Evolutionary conservation across 2,797 vertebrate genomes (phyloP).

Genomic region (Decapterus maruadsi): DNA sequence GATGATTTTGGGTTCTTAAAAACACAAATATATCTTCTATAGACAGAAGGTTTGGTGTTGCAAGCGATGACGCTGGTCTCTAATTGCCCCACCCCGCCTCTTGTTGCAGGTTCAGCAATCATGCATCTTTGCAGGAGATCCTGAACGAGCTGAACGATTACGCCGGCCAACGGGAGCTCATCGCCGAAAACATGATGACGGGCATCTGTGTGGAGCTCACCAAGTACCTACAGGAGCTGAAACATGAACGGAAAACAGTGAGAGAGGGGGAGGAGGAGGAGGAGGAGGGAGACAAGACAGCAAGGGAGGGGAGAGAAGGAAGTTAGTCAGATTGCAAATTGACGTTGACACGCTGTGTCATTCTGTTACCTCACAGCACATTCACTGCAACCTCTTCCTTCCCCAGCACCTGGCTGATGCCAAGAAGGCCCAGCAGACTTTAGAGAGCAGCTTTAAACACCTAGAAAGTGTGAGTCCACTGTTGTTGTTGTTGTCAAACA

Average conservation of each 20-base stretch:
- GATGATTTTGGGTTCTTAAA: no score
- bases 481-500: background rate
- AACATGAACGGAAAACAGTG: conserved; percentile 94
- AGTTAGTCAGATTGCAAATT: background rate
- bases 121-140: conserved; percentile 93
- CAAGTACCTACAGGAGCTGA: conserved; percentile 93
- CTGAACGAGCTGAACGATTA: conserved; percentile 95
- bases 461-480: conserved; percentile 88
- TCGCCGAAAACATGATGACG: conserved; percentile 94
- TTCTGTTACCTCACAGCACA: conserved; percentile 11
- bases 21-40: no score
- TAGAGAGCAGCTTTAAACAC: conserved; percentile 88
- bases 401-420: conserved; percentile 87
- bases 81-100: background rate
- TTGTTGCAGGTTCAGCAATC: conserved; percentile 91
- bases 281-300: background rate
- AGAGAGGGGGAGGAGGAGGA: conserved; percentile 73
- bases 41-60: background rate
- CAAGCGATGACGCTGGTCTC: background rate
- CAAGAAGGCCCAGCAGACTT: conserved; percentile 90
- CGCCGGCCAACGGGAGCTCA: conserved; percentile 93
- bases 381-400: conserved; percentile 33
- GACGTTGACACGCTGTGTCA: background rate
- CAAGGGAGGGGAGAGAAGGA: background rate
- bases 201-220: conserved; percentile 90